phyloP scores from a whole-genome alignment of 1,140 invertebrate genomes.

The Drosophila gunungcola region DNA sequence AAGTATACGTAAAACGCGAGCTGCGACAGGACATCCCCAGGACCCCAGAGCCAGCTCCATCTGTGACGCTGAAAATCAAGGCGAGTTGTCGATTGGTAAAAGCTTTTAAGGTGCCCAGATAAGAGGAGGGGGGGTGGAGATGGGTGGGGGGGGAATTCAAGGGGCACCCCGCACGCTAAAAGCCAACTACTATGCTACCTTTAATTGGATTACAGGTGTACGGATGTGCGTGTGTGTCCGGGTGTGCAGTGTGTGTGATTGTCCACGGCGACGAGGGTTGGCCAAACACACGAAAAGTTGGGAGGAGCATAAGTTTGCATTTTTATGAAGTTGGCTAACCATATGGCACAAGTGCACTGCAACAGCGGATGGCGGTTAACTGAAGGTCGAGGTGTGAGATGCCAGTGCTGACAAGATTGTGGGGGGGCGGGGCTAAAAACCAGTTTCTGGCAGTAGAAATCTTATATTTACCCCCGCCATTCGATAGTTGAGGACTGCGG shows the following conservation, averaged over 20 bases:
- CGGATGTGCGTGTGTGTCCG: constrained; percentile 42
- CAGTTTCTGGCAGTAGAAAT: no score
- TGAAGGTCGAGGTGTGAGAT: constrained; percentile 29
- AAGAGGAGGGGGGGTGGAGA: constrained; percentile 20
- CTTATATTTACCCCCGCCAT: no score
- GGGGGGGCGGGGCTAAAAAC: constrained; percentile 1
- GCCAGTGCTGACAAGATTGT: constrained; percentile 12
- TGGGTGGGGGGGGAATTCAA: constrained; percentile 20
- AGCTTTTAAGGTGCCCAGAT: constrained; percentile 79
- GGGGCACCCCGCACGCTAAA: constrained; percentile 70
- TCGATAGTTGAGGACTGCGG: constrained; percentile 8
- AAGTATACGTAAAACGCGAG: constrained; percentile 81
- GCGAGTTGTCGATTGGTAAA: constrained; percentile 82
- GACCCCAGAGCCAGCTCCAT: constrained; percentile 26
- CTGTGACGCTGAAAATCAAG: constrained; percentile 72
- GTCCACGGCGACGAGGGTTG: constrained; percentile 43
- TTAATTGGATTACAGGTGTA: constrained; percentile 82
- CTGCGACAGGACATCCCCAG: constrained; percentile 46
- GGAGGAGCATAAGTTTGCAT: constrained; percentile 81
- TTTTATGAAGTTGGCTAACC: constrained; percentile 77
- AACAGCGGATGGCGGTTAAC: not conserved
- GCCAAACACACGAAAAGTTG: constrained; percentile 64
- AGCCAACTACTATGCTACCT: constrained; percentile 81
- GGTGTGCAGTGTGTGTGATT: constrained; percentile 28
- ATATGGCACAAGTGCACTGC: constrained; percentile 47